A percentile compares a stretch with the other conserved stretches of the same genome.
These are phyloP conservation scores for Megaceryle torquata DNA, from an alignment of 2,113 vertebrate genomes.

Conservation along the genomic window DNA sequence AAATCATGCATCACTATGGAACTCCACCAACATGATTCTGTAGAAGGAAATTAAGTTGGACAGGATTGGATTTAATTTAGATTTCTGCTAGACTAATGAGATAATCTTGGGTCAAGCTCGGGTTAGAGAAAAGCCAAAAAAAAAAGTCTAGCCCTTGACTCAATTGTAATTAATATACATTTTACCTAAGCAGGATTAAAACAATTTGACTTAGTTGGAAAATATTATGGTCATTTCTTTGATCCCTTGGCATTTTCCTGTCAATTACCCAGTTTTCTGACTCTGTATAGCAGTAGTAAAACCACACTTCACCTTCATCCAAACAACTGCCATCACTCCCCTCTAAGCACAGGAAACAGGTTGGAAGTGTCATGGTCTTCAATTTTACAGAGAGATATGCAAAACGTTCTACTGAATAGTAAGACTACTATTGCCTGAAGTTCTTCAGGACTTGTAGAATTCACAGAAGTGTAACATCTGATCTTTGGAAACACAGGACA, in stretches of 20 bases:
- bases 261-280: background rate
- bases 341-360: background rate
- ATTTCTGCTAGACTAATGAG: background rate
- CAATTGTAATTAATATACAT: background rate
- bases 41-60: background rate
- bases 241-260: background rate
- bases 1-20: background rate
- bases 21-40: background rate
- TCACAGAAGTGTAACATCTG: background rate
- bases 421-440: background rate
- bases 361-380: background rate
- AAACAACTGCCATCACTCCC: background rate
- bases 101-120: background rate
- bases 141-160: background rate
- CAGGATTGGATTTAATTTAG: background rate
- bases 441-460: background rate
- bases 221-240: background rate
- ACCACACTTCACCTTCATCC: background rate
- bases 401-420: background rate
- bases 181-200: background rate
- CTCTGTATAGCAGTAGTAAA: background rate
- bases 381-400: background rate
- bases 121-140: background rate
- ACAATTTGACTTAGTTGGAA: background rate
- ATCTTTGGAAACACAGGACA: background rate